A percentile compares a stretch with the other conserved stretches of the same genome.
Conservation (phyloP, 2,113 vertebrate species). For the Marmota monax region DNA sequence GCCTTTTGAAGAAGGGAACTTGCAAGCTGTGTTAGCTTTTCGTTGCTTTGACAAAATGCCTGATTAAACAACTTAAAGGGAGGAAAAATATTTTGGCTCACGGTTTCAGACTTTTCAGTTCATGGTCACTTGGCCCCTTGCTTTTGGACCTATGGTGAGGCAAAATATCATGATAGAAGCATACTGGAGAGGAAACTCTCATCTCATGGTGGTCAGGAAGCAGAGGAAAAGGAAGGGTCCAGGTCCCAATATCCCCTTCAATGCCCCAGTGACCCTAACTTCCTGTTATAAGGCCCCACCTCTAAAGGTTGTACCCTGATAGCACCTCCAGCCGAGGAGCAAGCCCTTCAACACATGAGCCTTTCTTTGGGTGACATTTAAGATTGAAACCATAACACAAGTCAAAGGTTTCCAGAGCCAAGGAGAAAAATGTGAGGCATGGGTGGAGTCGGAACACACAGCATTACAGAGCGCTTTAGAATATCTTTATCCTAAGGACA, state of each 20-base stretch:
- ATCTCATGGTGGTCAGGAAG: not conserved
- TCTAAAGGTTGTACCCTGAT: not conserved
- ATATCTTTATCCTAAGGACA: constrained; percentile 30
- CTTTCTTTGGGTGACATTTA: not conserved
- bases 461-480: not conserved
- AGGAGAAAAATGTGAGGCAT: not conserved
- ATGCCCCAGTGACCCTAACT: not conserved
- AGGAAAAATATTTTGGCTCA: not conserved
- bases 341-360: not conserved
- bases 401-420: not conserved
- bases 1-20: not conserved
- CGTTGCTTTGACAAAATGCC: not conserved
- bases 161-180: no score
- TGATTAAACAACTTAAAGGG: not conserved
- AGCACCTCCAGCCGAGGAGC: not conserved
- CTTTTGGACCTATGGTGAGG: not conserved
- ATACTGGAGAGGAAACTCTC: not conserved
- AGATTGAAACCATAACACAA: not conserved
- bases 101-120: not conserved
- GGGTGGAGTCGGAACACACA: not conserved
- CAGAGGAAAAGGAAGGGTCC: not conserved
- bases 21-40: not conserved
- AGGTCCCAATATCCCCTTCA: not conserved
- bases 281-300: not conserved
- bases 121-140: not conserved